phyloP scores from a whole-genome alignment of 2,797 vertebrate genomes.

The Cyprinella venusta region DNA sequence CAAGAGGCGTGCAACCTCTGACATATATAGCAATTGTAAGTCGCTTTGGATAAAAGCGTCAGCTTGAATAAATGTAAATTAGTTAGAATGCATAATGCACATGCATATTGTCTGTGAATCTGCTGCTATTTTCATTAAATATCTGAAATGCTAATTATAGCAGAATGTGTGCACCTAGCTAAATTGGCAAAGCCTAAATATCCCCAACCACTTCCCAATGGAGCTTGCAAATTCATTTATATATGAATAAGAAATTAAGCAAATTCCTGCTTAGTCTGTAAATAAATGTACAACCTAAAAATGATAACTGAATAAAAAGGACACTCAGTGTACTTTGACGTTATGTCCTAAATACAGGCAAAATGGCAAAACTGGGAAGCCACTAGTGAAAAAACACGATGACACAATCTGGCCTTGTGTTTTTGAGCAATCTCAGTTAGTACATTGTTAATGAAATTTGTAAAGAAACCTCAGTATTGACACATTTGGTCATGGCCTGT shows the following conservation, averaged over 20 bases:
- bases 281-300: not conserved
- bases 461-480: not conserved
- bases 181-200: not conserved
- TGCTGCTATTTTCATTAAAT: not conserved
- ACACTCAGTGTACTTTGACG: not conserved
- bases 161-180: not conserved
- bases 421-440: not conserved
- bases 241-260: not conserved
- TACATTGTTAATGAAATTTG: not conserved
- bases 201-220: not conserved
- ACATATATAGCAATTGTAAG: too few species aligned
- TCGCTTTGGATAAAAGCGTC: too few species aligned
- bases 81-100: not conserved
- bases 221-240: not conserved
- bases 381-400: not conserved
- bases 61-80: too few species aligned
- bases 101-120: not conserved
- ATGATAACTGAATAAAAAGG: not conserved
- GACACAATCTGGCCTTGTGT: not conserved
- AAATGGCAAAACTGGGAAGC: not conserved
- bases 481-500: not conserved
- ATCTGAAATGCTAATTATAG: not conserved
- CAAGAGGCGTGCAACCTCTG: too few species aligned
- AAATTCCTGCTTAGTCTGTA: not conserved
- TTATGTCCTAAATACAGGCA: not conserved